Conservation (phyloP, 2,888 invertebrate species). For the Dione juno region DNA sequence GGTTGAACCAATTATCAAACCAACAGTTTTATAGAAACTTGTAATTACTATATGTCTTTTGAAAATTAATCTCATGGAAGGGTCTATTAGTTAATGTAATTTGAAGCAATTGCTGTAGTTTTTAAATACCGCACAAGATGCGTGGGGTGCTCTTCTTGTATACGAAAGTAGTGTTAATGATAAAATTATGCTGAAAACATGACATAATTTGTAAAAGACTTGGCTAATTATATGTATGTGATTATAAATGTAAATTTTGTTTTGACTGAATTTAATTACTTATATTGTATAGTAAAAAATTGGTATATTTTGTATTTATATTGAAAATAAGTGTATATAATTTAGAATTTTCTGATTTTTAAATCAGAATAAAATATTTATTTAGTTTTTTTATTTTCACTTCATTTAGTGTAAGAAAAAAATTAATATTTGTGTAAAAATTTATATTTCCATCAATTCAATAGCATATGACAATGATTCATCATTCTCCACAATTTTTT, state of each 20-base stretch:
- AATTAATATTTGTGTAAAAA: constrained; percentile 23
- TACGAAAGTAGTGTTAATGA: not conserved
- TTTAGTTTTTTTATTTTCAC: not conserved
- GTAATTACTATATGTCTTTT: too few species aligned
- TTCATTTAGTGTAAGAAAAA: not conserved
- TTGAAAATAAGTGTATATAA: not conserved
- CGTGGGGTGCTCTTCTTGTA: too few species aligned
- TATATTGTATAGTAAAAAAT: constrained; percentile 1
- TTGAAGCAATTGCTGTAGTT: too few species aligned
- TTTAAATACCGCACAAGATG: too few species aligned
- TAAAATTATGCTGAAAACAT: not conserved
- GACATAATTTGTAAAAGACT: not conserved
- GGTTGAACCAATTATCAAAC: too few species aligned
- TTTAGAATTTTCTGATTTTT: not conserved
- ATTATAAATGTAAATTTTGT: constrained; percentile 3
- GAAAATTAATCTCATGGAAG: too few species aligned
- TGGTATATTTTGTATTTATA: not conserved
- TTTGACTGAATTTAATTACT: constrained; percentile 1
- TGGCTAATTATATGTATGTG: not conserved
- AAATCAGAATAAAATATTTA: not conserved
- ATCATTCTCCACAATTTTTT: constrained; percentile 52
- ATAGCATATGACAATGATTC: constrained; percentile 67
- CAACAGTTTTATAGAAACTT: too few species aligned
- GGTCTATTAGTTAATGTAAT: too few species aligned
- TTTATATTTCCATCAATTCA: constrained; percentile 74